Base-by-base conservation (phyloP, 2,113 vertebrate species). In the Centrocercus urophasianus region DNA sequence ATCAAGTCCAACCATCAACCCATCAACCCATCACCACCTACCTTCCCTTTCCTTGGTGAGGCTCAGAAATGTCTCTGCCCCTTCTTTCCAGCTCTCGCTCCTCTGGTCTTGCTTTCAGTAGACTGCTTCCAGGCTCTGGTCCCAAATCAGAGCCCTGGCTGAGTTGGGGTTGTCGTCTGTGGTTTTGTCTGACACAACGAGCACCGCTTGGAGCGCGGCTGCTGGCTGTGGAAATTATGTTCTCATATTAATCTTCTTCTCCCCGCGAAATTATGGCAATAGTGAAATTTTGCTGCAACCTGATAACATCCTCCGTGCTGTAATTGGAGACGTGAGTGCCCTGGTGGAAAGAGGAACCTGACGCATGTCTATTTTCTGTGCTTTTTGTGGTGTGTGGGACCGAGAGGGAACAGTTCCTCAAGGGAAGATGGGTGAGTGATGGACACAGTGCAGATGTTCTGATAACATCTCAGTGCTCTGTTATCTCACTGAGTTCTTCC, bases 341-440 rank as follows among this genome's bases (percentile, higher is more conserved):
- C 36, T 74, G 71, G 47, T 70, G 64, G 69, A 24, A 52, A 52
- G 69, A 69, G 24, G 43, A 36, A 21, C 17, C 19, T 67, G 54
- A 6, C 18, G n/a, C 18, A 8, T 16, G 8, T 50, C 40, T 63
- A 34, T 40, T 63, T 67, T 20, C 52, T 38, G 1, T 9, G 22
- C 38, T 60, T 48, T 47, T 1, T 2, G 13, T 52, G 66, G 20
- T n/a, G 4, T 11, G 32, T 0, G 0, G 32, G 30, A 64, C 13
- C 2, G 4, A 32, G 40, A 61, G 45, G 25, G n/a, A 72, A 38
- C 0, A 5, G 12, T 43, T 75, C 63, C 50, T 75, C 1, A 2
- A 22, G 63, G 34, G 20, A 28, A 66, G 11, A 13, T 10, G 19
- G 1, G 13, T 18, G 50, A 17, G 24, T 57, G 28, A 25, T 13